Base-by-base conservation (phyloP, 2,888 invertebrate species). In the Azorinus chamasolen region DNA sequence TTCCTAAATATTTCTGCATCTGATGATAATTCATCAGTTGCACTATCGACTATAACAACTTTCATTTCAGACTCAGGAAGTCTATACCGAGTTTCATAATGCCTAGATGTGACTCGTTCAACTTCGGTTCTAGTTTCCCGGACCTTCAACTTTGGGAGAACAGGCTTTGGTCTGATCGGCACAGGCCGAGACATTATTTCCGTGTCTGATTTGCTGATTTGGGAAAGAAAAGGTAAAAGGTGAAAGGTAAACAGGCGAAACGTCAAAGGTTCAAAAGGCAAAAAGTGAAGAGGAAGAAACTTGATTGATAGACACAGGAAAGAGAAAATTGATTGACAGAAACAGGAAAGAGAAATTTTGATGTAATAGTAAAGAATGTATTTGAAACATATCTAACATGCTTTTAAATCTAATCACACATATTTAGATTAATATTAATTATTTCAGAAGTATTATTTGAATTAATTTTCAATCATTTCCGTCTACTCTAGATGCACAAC, bases 121-220 rank as follows among this genome's bases (percentile, higher is more conserved):
- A 45, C 20, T n/a, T 25, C 24, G 41, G 51, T 25, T n/a, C 14
- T 50, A 10, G 62, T 53, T 48, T 57, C 71, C 61, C 50, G 66
- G 66, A 53, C 76, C 66, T 76, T 72, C 69, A 69, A 72, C 53
- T 58, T 48, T 55, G 68, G 77, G 50, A 66, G 77, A 22, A 75
- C 53, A 43, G 79, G 84, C 53, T 83, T 83, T 18, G 83, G 83
- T 43, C 58, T 64, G 24, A 83, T 46, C 22, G 71, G 69, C 50
- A 76, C 79, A 22, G 79, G 80, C 63, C 46, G 48, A 27, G 39
- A 45, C 55, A 62, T 70, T 59, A 76, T 46, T 39, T 79, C 79
- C 32, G 77, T 63, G 39, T 79, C 77, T 50, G 77, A 79, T 75
- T 74, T 76, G 73, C 77, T 79, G 64, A 50, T 27, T 16, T 3